phyloP scores from a whole-genome alignment of 2,888 invertebrate species.

The Caenorhabditis sinica region DNA sequence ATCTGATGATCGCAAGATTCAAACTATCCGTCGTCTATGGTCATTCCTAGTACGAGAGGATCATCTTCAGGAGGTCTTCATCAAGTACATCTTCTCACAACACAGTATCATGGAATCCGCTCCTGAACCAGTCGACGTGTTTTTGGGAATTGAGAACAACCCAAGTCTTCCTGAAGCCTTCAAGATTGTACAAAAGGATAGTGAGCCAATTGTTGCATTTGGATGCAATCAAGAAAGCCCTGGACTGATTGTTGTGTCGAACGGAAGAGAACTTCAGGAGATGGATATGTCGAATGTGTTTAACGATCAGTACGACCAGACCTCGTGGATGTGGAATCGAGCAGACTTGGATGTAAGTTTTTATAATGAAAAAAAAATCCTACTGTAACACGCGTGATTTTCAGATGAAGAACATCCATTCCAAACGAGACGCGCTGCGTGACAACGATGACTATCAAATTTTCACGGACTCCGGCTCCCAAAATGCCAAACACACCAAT shows the following conservation, averaged over 20 bases:
- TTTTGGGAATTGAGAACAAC: constrained; percentile 54
- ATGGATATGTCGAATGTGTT: constrained; percentile 95
- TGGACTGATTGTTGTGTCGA: constrained; percentile 92
- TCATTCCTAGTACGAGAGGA: constrained; percentile 94
- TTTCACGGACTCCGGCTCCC: constrained; percentile 60
- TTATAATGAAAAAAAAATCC: constrained; percentile 85
- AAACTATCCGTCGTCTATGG: constrained; percentile 90
- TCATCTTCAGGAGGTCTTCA: constrained; percentile 94
- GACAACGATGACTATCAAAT: constrained; percentile 84
- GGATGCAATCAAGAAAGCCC: constrained; percentile 88
- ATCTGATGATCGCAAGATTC: constrained; percentile 87
- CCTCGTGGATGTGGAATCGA: constrained; percentile 94
- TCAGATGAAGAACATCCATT: constrained; percentile 62
- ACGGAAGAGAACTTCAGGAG: constrained; percentile 97
- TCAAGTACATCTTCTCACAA: constrained; percentile 91
- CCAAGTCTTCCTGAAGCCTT: constrained; percentile 88
- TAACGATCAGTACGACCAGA: constrained; percentile 89
- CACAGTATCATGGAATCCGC: constrained; percentile 60
- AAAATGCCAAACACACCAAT: constrained; percentile 59
- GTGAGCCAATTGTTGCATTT: constrained; percentile 97
- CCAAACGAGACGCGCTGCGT: constrained; percentile 69
- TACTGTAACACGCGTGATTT: constrained; percentile 45
- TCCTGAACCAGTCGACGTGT: constrained; percentile 38
- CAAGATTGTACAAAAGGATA: constrained; percentile 97
- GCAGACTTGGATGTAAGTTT: constrained; percentile 93